Evolutionary conservation across 2,888 invertebrate species (phyloP), one percentile per base, ranked within the genome.

Genomic region (Synergus umbraculus): DNA sequence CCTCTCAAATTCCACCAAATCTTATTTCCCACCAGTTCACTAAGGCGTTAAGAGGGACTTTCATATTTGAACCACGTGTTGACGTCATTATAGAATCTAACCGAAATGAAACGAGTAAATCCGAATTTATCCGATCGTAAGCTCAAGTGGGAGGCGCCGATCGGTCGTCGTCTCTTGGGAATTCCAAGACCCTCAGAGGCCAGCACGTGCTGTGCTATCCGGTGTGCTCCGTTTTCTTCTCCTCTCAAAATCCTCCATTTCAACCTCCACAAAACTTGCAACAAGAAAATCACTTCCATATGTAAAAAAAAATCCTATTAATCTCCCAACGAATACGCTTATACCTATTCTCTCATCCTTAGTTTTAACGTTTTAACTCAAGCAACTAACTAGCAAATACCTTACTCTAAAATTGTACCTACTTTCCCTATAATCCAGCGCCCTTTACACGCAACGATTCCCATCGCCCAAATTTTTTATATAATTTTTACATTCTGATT

Each of bases 151-250:
- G 80, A 80, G 84, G 81, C 73, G 77, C 58, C 73, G 81, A 43
- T 37, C 81, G 78, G 81, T 79, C 65, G n/a, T 41, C 67, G 80
- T 67, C 78, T 76, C 77, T 79, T 79, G 83, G 82, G 79, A 82
- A 79, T 82, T 83, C 78, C 77, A 76, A 79, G 82, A 76, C 82
- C 85, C 87, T 86, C 88, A 90, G 89, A 89, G 87, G 89, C 89
- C 88, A 89, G 90, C 90, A 90, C 89, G 90, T 90, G 90, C 89
- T 90, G 90, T 84, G 87, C 89, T 88, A 87, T 85, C 88, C 88
- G 85, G 88, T 85, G 80, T 76, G 80, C 76, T 77, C 78, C 79
- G 76, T 82, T 77, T 81, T 83, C 81, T 78, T 73, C 63, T 65
- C 65, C 73, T 58, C 58, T 67, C 29, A 43, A 44, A 67, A 29